Evolutionary conservation across 2,797 vertebrate genomes (phyloP).

Genomic region (Lateolabrax maculatus): DNA sequence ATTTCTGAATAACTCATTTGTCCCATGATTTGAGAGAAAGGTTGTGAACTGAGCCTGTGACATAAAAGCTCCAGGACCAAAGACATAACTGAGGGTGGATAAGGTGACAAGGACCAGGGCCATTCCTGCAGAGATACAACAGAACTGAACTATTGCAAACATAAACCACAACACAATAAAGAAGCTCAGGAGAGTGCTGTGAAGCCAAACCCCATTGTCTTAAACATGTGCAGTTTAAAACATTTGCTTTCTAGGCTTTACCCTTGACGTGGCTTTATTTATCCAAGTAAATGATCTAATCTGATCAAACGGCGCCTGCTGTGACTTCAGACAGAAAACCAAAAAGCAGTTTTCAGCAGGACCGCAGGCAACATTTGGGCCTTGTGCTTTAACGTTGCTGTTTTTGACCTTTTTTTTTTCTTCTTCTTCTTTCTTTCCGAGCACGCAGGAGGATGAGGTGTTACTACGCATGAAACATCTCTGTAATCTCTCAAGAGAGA

Average conservation of each 20-base stretch:
- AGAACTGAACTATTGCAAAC: background rate
- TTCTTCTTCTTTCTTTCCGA: too few species aligned
- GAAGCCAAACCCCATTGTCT: background rate
- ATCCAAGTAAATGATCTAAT: slow-evolving; percentile 3
- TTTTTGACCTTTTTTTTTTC: slow-evolving; percentile 21
- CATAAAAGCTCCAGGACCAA: background rate
- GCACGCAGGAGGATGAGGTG: slow-evolving; percentile 28
- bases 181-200: background rate
- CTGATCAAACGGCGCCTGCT: slow-evolving; percentile 27
- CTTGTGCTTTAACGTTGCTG: slow-evolving; percentile 3
- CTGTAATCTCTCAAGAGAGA: background rate
- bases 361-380: slow-evolving; percentile 27
- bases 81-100: background rate
- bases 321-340: slow-evolving; percentile 11
- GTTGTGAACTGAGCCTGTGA: background rate
- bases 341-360: slow-evolving; percentile 17
- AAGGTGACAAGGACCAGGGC: background rate
- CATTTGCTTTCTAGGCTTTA: background rate
- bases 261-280: background rate
- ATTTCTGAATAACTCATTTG: background rate
- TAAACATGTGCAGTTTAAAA: background rate
- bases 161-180: background rate
- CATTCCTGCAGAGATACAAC: background rate
- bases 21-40: background rate
- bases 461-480: background rate